These are phyloP conservation scores for Theristus sp. DNA, from an alignment of 2,888 invertebrate species.

Conservation along the genomic window DNA sequence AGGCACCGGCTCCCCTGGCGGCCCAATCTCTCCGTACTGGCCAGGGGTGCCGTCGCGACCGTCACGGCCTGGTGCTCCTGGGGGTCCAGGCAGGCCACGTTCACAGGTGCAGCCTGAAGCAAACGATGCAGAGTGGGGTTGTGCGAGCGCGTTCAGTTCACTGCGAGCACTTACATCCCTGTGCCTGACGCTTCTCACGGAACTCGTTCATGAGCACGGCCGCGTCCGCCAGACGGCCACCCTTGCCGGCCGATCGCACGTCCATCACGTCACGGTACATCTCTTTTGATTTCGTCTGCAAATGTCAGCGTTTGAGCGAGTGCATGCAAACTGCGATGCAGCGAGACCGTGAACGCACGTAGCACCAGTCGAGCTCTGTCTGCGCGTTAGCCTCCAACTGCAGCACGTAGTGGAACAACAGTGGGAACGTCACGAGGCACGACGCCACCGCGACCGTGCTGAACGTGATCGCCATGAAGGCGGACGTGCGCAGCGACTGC, in stretches of 20 bases:
- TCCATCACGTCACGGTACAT: conserved; percentile 1
- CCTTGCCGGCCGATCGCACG: neutral
- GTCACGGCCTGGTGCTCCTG: conserved; percentile 19
- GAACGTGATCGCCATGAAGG: conserved; percentile 25
- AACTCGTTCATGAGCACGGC: neutral
- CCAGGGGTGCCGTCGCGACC: conserved; percentile 16
- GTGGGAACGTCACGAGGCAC: conserved; percentile 25
- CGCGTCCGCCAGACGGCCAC: neutral
- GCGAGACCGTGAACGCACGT: no score
- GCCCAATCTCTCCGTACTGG: conserved; percentile 2
- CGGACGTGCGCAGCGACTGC: conserved; percentile 19
- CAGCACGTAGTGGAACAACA: conserved; percentile 26
- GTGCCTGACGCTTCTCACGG: neutral
- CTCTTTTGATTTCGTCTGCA: neutral
- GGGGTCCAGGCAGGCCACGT: conserved; percentile 24
- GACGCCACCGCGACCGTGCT: conserved; percentile 15
- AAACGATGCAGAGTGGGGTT: neutral
- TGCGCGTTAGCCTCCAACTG: conserved; percentile 25
- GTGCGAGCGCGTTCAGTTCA: neutral
- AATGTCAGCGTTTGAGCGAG: no score
- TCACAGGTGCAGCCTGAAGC: conserved; percentile 20
- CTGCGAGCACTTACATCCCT: neutral
- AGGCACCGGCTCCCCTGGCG: neutral
- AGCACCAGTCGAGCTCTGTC: conserved; percentile 25
- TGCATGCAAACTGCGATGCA: no score